Base-by-base conservation (phyloP, 2,113 vertebrate genomes). In the Micromys minutus region DNA sequence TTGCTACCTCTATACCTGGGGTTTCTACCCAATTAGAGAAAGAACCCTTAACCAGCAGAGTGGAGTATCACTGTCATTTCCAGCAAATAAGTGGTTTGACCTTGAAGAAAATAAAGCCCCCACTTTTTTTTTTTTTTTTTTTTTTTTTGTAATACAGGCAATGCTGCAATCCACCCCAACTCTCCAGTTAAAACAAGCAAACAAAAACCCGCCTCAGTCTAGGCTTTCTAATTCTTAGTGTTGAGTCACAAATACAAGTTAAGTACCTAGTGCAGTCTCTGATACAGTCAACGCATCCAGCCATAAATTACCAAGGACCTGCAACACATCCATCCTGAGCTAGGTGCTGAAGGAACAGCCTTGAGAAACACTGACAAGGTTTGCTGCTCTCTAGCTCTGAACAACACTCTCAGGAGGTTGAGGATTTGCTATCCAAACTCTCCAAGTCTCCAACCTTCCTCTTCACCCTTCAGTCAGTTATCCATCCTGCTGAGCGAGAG, bases 31-130 rank as follows among this genome's bases (percentile, higher is more conserved):
- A 87, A 2, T 24, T 50, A 36, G 63, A 67, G 29, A 69, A 86
- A 50, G 31, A 52, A 52, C 12, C 84, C 22, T 29, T 34, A 71
- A 65, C 34, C 39, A 47, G 26, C 4, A 47, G 9, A 17, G 21
- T 63, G 81, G 24, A 13, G 4, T 36, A 31, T 63, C 31, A 59
- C 74, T 55, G 50, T 13, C 59, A 80, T 31, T 72, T 79, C 26
- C 39, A n/a, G 31, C 55, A 93, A 36, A 81, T 5, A 42, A 22
- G 12, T 45, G 47, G 76, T 89, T 17, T 86, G 59, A 95, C n/a
- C 31, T 52, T 65, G 34, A 90, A 21, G 42, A 93, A 95, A 95
- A 91, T 34, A 80, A 93, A 94, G 86, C 39, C 47, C 26, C 31
- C 24, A 19, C 6, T 4, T 42, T 61, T 22, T 31, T 59, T 29